Evolutionary conservation across 2,888 invertebrate genomes (phyloP).

Genomic region (Atrina japonica): DNA sequence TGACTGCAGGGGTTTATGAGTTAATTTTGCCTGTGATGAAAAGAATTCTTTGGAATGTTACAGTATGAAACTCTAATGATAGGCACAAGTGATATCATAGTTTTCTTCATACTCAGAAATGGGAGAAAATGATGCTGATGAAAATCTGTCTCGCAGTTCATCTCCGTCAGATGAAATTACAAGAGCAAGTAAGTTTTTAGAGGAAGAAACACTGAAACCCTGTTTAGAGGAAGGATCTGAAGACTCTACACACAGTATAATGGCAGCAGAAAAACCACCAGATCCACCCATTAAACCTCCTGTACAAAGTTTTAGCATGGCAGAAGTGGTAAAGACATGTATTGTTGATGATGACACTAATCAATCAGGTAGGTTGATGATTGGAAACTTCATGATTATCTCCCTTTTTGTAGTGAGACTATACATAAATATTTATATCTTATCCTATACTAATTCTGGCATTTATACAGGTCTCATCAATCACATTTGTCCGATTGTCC

Average conservation of each 20-base stretch:
- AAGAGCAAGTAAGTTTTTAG: slow-evolving; percentile 48
- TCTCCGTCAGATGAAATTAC: slow-evolving; percentile 36
- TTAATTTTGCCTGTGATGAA: too few relatives aligned
- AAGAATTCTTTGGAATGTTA: too few relatives aligned
- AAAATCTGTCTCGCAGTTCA: background rate
- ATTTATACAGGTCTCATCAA: too few relatives aligned
- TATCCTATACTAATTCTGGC: too few relatives aligned
- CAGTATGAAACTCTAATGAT: too few relatives aligned
- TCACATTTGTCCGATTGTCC: too few relatives aligned
- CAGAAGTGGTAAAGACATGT: slow-evolving; percentile 83
- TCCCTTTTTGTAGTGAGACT: too few relatives aligned
- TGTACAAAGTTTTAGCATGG: slow-evolving; percentile 85
- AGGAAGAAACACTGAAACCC: slow-evolving; percentile 51
- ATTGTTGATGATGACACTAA: slow-evolving; percentile 49
- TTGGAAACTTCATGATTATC: background rate
- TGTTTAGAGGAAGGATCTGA: slow-evolving; percentile 81
- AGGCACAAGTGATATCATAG: too few relatives aligned
- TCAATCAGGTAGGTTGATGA: slow-evolving; percentile 4
- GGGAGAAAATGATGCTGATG: too few relatives aligned
- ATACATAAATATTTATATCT: too few relatives aligned
- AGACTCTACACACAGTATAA: background rate
- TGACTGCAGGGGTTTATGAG: too few relatives aligned
- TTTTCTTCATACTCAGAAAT: too few relatives aligned
- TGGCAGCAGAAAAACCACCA: background rate
- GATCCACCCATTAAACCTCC: background rate